These are phyloP conservation scores for Thelaira solivaga DNA, from an alignment of 2,888 invertebrate species.

Conservation along the genomic window DNA sequence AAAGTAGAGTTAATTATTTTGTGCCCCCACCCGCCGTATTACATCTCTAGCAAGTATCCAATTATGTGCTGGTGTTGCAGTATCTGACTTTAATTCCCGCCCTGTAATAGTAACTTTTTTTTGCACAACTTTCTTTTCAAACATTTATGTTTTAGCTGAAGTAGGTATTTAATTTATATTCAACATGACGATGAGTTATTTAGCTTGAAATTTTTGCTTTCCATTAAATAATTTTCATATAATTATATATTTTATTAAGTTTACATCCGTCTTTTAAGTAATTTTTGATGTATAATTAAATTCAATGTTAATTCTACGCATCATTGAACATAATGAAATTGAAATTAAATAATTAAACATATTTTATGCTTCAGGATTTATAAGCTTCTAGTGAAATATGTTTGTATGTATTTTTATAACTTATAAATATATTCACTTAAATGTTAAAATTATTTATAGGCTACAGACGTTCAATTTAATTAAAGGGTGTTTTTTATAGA, in stretches of 20 bases:
- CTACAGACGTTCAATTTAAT: neutral
- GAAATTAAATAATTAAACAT: constrained; percentile 62
- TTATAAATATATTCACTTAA: constrained; percentile 13
- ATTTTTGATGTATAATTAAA: constrained; percentile 71
- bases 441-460: constrained; percentile 1
- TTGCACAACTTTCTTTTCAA: too few relatives aligned
- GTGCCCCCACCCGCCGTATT: too few relatives aligned
- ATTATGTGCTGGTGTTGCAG: too few relatives aligned
- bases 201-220: constrained; percentile 26
- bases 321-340: constrained; percentile 72
- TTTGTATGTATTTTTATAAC: too few relatives aligned
- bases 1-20: too few relatives aligned
- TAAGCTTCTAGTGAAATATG: constrained; percentile 25
- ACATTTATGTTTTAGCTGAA: neutral
- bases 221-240: constrained; percentile 61
- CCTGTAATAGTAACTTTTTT: too few relatives aligned
- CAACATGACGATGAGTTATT: constrained; percentile 11
- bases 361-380: constrained; percentile 50
- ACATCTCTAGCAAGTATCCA: too few relatives aligned
- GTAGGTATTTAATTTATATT: constrained; percentile 3
- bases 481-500: too few relatives aligned
- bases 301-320: constrained; percentile 77
- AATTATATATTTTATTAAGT: constrained; percentile 59
- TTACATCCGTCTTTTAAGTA: constrained; percentile 38
- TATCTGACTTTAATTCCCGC: too few relatives aligned